These are phyloP conservation scores for Panthera leo DNA, from an alignment of 2,113 vertebrate genomes.

Conservation along the genomic window DNA sequence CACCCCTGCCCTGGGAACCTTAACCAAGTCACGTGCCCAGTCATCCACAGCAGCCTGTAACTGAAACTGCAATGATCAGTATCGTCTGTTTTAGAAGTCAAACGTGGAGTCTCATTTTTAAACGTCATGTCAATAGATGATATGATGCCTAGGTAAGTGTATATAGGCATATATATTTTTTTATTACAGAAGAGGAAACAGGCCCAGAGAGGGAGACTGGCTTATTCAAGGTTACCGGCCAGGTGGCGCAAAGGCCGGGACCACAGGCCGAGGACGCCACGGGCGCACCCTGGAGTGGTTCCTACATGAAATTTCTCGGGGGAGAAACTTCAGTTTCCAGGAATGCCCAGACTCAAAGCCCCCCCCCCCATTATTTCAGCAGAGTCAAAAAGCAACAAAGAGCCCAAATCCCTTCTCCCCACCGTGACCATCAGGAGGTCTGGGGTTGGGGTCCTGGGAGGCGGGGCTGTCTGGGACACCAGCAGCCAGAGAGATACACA, in stretches of 20 bases:
- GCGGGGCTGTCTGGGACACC: conserved; percentile 50
- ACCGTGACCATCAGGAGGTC: not conserved
- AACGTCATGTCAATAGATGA: not conserved
- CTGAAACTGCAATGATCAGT: not conserved
- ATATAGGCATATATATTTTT: accelerated
- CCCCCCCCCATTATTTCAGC: not conserved
- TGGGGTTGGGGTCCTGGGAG: not conserved
- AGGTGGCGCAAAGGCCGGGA: not conserved
- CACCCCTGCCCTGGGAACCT: not conserved
- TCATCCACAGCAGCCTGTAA: not conserved
- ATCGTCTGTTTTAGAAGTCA: too few relatives aligned
- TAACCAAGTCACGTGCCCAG: not conserved
- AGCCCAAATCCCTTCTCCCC: not conserved
- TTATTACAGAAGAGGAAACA: not conserved
- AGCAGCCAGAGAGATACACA: conserved; percentile 18
- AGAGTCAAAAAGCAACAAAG: not conserved
- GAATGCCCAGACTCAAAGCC: not conserved
- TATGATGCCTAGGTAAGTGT: too few relatives aligned
- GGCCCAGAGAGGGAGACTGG: not conserved
- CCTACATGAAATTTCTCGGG: not conserved
- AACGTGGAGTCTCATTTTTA: not conserved
- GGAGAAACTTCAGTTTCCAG: not conserved
- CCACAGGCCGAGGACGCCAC: not conserved
- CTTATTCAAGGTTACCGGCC: not conserved
- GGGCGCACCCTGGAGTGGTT: not conserved